Evolutionary conservation across 2,888 invertebrate species (phyloP).

Genomic region (Caenorhabditis wallacei): DNA sequence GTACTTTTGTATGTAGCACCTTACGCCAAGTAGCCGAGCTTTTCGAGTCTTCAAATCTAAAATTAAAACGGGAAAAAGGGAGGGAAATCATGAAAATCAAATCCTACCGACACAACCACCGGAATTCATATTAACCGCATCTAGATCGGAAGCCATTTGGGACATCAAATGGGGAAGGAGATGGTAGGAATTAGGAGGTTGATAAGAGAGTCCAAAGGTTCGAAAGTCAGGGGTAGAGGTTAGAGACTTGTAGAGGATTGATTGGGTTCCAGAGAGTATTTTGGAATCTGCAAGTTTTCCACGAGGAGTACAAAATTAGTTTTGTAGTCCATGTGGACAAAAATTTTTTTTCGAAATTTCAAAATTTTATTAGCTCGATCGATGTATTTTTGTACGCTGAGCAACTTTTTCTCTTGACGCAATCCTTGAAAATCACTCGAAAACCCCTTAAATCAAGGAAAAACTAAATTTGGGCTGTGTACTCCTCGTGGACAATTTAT

Average conservation of each 20-base stretch:
- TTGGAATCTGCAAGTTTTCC: constrained; percentile 24
- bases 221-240: constrained; percentile 35
- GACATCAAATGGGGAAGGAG: constrained; percentile 47
- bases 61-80: constrained; percentile 35
- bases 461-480: too few relatives aligned
- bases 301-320: background rate
- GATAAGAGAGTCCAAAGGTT: constrained; percentile 45
- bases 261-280: constrained; percentile 46
- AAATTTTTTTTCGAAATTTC: too few relatives aligned
- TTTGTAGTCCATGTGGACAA: background rate
- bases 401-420: too few relatives aligned
- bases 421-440: too few relatives aligned
- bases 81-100: background rate
- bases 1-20: constrained; percentile 46
- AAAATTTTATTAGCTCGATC: too few relatives aligned
- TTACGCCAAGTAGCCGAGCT: constrained; percentile 50
- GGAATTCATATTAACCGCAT: constrained; percentile 48
- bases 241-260: constrained; percentile 54
- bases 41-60: constrained; percentile 49
- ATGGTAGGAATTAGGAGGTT: constrained; percentile 27
- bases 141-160: constrained; percentile 45
- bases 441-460: too few relatives aligned
- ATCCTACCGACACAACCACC: constrained; percentile 61
- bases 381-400: too few relatives aligned
- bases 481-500: too few relatives aligned